Percentiles rank a stretch among this genome's conserved stretches.
Conservation (phyloP, 2,888 invertebrate genomes). For the Erebia palarica region DNA sequence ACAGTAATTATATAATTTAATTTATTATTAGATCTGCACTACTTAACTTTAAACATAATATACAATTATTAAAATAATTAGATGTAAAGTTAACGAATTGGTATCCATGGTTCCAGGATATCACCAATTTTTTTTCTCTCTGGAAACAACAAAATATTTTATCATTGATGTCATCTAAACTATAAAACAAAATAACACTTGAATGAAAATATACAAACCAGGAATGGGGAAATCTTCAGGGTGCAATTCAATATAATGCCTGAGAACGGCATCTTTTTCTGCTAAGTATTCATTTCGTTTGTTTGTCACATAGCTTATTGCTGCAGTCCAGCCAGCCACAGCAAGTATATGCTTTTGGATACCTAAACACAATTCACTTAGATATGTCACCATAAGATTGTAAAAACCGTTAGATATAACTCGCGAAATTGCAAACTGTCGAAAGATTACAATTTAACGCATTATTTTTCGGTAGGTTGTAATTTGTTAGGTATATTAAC, state of each 20-base stretch:
- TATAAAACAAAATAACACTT: background rate
- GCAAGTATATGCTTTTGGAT: constrained; percentile 67
- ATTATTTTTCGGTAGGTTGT: too few species aligned
- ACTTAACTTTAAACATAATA: constrained; percentile 17
- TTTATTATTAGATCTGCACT: constrained; percentile 30
- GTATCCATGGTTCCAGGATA: constrained; percentile 84
- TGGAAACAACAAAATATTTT: constrained; percentile 60
- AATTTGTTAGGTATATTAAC: too few species aligned
- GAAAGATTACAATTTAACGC: too few species aligned
- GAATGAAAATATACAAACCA: constrained; percentile 64
- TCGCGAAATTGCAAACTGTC: too few species aligned
- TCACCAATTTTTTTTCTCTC: constrained; percentile 84
- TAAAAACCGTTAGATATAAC: too few species aligned
- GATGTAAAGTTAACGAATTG: constrained; percentile 82
- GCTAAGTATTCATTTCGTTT: constrained; percentile 81
- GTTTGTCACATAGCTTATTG: constrained; percentile 69
- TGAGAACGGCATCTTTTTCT: constrained; percentile 87
- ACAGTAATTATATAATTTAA: background rate
- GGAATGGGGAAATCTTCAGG: constrained; percentile 88
- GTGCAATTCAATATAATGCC: constrained; percentile 88
- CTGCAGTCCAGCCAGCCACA: constrained; percentile 51
- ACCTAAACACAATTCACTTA: constrained; percentile 53
- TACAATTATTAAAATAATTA: background rate
- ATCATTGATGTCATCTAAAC: background rate
- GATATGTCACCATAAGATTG: too few species aligned